Percentiles rank a stretch among this genome's conserved stretches.
phyloP scores from a whole-genome alignment of 2,888 invertebrate species.

The Rotaria socialis region DNA sequence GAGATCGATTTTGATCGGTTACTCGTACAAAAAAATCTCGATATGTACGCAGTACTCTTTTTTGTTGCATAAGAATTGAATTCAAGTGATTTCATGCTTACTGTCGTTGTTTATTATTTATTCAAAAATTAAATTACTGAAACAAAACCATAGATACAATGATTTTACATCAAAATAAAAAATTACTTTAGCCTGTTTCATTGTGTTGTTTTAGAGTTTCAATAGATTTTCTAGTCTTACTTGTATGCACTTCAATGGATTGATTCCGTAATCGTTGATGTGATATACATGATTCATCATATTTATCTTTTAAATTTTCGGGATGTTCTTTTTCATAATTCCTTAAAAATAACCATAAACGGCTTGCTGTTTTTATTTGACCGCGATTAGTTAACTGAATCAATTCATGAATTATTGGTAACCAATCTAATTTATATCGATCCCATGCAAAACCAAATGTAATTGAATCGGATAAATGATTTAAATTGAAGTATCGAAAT shows the following conservation, averaged over 20 bases:
- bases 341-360: background rate
- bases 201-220: background rate
- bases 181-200: background rate
- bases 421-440: slow-evolving; percentile 17
- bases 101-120: background rate
- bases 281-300: slow-evolving; percentile 1
- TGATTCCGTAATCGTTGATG: background rate
- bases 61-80: background rate
- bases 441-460: slow-evolving; percentile 36
- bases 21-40: background rate
- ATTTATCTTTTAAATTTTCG: background rate
- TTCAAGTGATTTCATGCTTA: background rate
- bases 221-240: background rate
- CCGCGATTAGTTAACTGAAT: background rate
- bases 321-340: slow-evolving; percentile 26
- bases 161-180: background rate
- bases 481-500: background rate
- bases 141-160: background rate
- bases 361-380: background rate
- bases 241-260: background rate
- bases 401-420: slow-evolving; percentile 30
- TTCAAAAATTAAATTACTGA: background rate
- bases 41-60: background rate
- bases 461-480: background rate
- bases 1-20: background rate